Evolutionary conservation across 2,888 invertebrate species (phyloP), one percentile per base, ranked within the genome.

Genomic region (Carpatolechia fugitivella): DNA sequence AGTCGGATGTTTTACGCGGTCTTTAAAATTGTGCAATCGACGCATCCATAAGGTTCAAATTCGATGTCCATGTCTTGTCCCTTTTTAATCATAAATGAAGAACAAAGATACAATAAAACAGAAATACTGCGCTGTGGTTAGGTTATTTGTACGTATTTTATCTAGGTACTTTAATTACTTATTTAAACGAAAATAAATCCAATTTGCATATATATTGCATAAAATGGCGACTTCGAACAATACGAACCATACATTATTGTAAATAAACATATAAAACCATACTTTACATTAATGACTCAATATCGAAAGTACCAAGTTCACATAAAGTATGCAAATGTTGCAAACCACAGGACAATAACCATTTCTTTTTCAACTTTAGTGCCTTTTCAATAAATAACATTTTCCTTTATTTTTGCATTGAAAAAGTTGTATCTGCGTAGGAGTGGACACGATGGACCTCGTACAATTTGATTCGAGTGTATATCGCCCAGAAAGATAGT

Each of bases 381-480:
- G 18, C 3, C 5, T 41, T 41, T 7, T 16, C 29, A 24, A 31
- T 52, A 51, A 51, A 40, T 38, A 14, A 4, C 29, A 24, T 6
- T 35, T 53, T 53, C 14, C 11, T 20, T 24, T 62, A 31, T 0
- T 4, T n/a, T 3, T 38, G 20, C 49, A 11, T 33, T 44, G 14
- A 56, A 56, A 63, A 63, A 56, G 55, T 68, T 68, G 68, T 64
- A n/a, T 47, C 53, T 61, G 82, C 81, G 88, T 87, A 78, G 85
- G 85, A 74, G 85, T 76, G 61, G 64, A 84, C 85, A 82, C 74
- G 85, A 77, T 85, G 85, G 85, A 82, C 79, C 77, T 73, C 33
- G 40, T 82, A 85, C 85, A 82, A 85, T 87, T 86, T 82, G 82
- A 85, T 82, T 77, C 74, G 70, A 50, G 69, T 86, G 87, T 84